phyloP scores from a whole-genome alignment of 2,113 vertebrate genomes.

The Scopus umbretta region DNA sequence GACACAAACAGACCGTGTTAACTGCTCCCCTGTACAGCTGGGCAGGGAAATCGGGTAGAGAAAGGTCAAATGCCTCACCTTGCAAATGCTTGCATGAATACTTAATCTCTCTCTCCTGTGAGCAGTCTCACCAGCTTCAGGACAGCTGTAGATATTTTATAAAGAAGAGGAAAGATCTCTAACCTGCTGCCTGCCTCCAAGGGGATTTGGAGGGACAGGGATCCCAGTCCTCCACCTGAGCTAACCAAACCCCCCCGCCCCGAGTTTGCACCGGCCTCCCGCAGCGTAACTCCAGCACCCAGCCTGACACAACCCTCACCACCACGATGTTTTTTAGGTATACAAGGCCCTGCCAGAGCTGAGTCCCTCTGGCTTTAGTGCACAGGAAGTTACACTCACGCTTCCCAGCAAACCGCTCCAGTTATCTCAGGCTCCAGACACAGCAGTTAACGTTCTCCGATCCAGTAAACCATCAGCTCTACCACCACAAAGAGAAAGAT shows the following conservation, averaged over 20 bases:
- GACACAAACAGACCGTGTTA: background rate
- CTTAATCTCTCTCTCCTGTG: background rate
- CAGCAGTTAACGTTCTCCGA: background rate
- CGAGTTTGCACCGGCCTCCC: background rate
- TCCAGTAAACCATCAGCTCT: background rate
- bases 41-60: background rate
- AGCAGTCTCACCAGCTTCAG: background rate
- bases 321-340: rapidly evolving
- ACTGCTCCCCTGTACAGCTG: background rate
- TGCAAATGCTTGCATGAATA: background rate
- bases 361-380: background rate
- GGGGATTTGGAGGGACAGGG: rapidly evolving
- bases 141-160: background rate
- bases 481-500: background rate
- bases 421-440: background rate
- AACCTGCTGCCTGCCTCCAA: background rate
- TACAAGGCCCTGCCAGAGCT: background rate
- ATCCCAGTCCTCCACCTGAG: background rate
- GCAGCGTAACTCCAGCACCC: background rate
- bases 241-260: too few relatives aligned
- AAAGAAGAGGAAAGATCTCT: background rate
- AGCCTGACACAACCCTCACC: background rate
- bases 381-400: background rate
- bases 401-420: background rate
- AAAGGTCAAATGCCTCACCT: background rate